phyloP scores from a whole-genome alignment of 2,888 invertebrate genomes.

The Amphipoea oculea region DNA sequence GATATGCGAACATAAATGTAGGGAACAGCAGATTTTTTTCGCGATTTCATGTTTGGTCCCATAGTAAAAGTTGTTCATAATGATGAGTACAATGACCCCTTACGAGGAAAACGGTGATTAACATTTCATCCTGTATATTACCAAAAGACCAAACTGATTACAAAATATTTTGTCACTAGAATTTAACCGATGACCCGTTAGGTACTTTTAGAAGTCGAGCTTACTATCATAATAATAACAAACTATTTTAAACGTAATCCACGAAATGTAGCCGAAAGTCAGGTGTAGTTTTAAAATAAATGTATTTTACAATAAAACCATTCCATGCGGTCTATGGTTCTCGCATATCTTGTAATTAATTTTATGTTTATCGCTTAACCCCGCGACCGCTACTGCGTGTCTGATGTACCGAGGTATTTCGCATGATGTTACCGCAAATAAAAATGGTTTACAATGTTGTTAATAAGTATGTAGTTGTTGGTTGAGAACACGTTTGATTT shows the following conservation, averaged over 20 bases:
- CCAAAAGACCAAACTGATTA: neutral
- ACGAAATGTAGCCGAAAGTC: neutral
- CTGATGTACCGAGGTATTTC: constrained; percentile 16
- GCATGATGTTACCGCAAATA: constrained; percentile 38
- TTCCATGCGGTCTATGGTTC: constrained; percentile 29
- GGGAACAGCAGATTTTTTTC: no score
- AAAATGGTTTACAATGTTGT: constrained; percentile 30
- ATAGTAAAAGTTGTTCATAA: no score
- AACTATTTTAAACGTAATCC: neutral
- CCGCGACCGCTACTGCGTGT: constrained; percentile 18
- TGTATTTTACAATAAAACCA: constrained; percentile 35
- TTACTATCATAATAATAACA: neutral
- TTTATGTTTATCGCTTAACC: constrained; percentile 57
- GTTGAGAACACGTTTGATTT: neutral
- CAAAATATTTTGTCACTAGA: neutral
- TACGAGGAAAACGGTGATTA: no score
- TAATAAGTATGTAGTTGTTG: constrained; percentile 1
- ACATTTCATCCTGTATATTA: neutral
- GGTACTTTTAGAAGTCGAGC: neutral
- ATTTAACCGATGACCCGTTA: neutral
- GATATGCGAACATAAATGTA: no score
- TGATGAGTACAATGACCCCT: no score
- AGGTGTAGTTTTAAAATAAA: constrained; percentile 36
- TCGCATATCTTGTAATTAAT: constrained; percentile 51
- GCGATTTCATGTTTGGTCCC: no score